Base-by-base conservation (phyloP, 2,797 vertebrate species). In the Zenarchopterus dispar region DNA sequence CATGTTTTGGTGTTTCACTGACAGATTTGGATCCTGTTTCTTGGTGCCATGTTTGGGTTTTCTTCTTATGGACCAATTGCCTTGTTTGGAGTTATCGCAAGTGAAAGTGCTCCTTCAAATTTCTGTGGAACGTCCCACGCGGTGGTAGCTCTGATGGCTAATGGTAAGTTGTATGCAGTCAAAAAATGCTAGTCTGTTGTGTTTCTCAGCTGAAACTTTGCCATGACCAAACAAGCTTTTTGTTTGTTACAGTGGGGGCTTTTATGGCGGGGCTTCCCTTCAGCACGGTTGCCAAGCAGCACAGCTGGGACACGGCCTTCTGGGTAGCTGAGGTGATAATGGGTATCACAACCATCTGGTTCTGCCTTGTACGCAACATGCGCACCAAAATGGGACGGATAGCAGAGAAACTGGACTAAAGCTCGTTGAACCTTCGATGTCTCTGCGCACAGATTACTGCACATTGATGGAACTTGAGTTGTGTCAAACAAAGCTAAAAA, bases 31-130 rank as follows among this genome's bases (percentile, higher is more conserved):
- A 99, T 99, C 87, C 92, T 98, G 56, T 86, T 92, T 4, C 86
- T 99, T 18, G 98, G 97, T 77, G 96, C 95, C 4, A 8, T 93
- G 66, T 99, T 99, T 85, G 97, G 98, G 15, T 99, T 99, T 82
- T 98, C 91, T 45, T 97, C 95, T 0, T 99, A 98, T 0, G 97
- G 98, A 73, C 97, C 98, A 0, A 96, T 99, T 2, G 94, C 97
- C 44, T 88, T 99, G 56, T 97, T 98, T n/a, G 98, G 98, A 19
- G 96, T 99, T 43, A 98, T 99, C 56, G 97, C 98, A 78, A 99
- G 96, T 2, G 97, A 99, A 87, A 93, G 96, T 0, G 97, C 98
- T 41, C 97, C 97, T 2, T 93, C 96, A 44, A 97, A 98, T 80
- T 94, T 95, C 65, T 99, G 97, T 8, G 97, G 98, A 44, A 99